Conservation (phyloP, 2,888 invertebrate species). For the Ophion obscuratus region DNA sequence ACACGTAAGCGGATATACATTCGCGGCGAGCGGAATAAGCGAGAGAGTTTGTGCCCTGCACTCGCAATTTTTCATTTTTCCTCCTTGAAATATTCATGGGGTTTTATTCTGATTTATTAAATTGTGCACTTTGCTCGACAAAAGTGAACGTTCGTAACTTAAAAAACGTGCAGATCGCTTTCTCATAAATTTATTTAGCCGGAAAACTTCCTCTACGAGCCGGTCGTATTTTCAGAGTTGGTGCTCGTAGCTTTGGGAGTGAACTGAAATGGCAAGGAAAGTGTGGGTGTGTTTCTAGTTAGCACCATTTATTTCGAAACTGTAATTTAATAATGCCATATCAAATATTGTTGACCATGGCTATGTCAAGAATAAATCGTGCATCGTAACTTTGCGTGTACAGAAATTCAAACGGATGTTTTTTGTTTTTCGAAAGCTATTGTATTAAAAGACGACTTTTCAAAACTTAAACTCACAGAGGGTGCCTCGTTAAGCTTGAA, state of each 20-base stretch:
- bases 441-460: no score
- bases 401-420: no score
- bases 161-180: neutral
- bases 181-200: neutral
- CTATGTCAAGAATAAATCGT: no score
- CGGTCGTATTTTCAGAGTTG: neutral
- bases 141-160: neutral
- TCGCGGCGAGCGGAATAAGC: neutral
- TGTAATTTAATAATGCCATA: neutral
- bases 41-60: neutral
- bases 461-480: no score
- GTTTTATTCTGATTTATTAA: conserved; percentile 32
- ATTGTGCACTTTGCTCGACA: conserved; percentile 17
- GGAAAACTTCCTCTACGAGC: neutral
- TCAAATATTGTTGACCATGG: neutral
- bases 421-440: no score
- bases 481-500: no score
- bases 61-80: conserved; percentile 12
- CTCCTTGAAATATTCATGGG: conserved; percentile 6
- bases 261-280: neutral
- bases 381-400: no score
- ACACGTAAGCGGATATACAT: neutral
- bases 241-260: neutral
- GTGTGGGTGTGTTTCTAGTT: neutral
- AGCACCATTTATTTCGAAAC: neutral